Base-by-base conservation (phyloP, 2,888 invertebrate genomes). In the Scaptomyza polygonia region DNA sequence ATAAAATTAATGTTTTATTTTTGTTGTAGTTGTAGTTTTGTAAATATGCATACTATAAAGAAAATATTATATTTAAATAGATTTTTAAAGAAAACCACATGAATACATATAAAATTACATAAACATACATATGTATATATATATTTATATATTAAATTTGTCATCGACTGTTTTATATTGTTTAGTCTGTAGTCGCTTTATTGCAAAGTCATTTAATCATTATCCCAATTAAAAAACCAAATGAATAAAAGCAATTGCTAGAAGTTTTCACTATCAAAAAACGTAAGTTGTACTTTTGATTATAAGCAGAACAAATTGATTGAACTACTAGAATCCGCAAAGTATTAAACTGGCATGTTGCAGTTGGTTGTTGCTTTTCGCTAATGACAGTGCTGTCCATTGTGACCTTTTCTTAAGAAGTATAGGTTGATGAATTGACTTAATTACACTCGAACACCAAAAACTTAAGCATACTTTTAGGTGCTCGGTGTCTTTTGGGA, bases 111-210 rank as follows among this genome's bases (percentile, higher is more conserved):
- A n/a, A n/a, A n/a, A n/a, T n/a, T n/a, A n/a, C n/a, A n/a, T 54
- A 67, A 6, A 48, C 53, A 54, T 34, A 54, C 36, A 7, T 56
- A 51, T 18, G 43, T 58, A 54, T 21, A 34, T 14, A 56, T 30
- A 49, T 32, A 43, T 64, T 47, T 27, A 45, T 56, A 45, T 51
- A 67, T 27, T 74, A 57, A 34, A 39, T 68, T 59, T 63, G 52
- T 62, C 75, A 67, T 79, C 70, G 75, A 81, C 75, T 77, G 79
- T 81, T 81, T 81, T 80, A 66, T 69, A 69, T 67, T 56, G 56
- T 42, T 51, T 63, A 65, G 65, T 32, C n/a, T 44, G 48, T 52
- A 63, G 34, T 34, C 27, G 47, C 67, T 48, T 64, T 57, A 71
- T 44, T 54, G 56, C 48, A 64, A 67, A 79, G 77, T 77, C 75